Percentiles rank a stretch among this genome's conserved stretches.
Evolutionary conservation across 2,888 invertebrate species (phyloP).

Genomic region (Digitonthophagus gazella): DNA sequence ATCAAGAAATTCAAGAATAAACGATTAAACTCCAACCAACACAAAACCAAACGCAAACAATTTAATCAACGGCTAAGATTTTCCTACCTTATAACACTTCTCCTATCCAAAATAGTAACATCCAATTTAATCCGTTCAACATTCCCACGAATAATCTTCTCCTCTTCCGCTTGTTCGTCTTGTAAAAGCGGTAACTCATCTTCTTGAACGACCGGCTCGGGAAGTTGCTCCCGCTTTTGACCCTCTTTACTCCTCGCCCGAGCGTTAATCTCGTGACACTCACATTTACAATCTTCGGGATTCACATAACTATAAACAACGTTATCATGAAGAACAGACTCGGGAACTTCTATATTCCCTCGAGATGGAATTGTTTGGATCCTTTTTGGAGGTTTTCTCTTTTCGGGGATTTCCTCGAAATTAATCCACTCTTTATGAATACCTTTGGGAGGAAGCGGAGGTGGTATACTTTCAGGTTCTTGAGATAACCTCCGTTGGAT

Average conservation of each 20-base stretch:
- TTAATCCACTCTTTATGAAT: slow-evolving; percentile 72
- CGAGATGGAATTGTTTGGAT: slow-evolving; percentile 76
- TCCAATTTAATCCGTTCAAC: slow-evolving; percentile 46
- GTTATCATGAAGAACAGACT: slow-evolving; percentile 49
- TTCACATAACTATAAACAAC: slow-evolving; percentile 77
- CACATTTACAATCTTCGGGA: slow-evolving; percentile 84
- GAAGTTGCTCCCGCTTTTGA: slow-evolving; percentile 33
- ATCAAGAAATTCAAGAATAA: too few relatives aligned
- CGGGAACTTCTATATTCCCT: slow-evolving; percentile 50
- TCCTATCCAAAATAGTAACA: slow-evolving; percentile 44
- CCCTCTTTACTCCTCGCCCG: slow-evolving; percentile 45
- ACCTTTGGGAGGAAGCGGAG: slow-evolving; percentile 53
- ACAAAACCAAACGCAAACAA: too few relatives aligned
- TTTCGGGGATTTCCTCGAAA: slow-evolving; percentile 83
- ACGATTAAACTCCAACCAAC: too few relatives aligned
- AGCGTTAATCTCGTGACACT: slow-evolving; percentile 67
- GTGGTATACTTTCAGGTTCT: slow-evolving; percentile 44
- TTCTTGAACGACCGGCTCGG: slow-evolving; percentile 41
- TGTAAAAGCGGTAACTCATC: slow-evolving; percentile 56
- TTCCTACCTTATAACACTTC: slow-evolving; percentile 49
- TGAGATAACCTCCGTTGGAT: slow-evolving; percentile 42
- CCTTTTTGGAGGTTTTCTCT: slow-evolving; percentile 75
- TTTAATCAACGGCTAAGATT: too few relatives aligned
- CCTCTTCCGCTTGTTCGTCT: slow-evolving; percentile 47
- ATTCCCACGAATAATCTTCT: slow-evolving; percentile 37